Evolutionary conservation across 2,113 vertebrate genomes (phyloP).

Genomic region (Eretmodus cyanostictus): DNA sequence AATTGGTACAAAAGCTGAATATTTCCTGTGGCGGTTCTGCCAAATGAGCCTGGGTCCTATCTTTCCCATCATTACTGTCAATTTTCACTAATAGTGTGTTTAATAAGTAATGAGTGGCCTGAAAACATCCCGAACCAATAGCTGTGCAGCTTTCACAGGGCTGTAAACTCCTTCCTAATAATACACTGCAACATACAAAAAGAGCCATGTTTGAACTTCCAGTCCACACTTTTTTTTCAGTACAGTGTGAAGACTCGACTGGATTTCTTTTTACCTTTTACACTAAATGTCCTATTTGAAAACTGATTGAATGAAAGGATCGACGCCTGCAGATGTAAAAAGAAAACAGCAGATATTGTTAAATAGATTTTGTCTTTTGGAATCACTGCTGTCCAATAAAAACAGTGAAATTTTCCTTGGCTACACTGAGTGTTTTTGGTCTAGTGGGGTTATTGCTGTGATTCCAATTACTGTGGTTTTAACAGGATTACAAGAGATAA

Average conservation of each 20-base stretch:
- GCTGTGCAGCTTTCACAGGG: neutral
- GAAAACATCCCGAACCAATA: neutral
- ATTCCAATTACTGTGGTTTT: slow-evolving; percentile 51
- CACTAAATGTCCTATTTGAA: neutral
- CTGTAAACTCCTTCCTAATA: neutral
- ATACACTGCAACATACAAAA: neutral
- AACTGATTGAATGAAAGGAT: fast-evolving
- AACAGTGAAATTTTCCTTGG: neutral
- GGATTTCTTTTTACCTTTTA: neutral
- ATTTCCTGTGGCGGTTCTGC: slow-evolving; percentile 54
- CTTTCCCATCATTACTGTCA: slow-evolving; percentile 52
- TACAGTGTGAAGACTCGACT: neutral
- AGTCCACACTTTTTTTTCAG: neutral
- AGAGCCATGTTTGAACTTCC: neutral
- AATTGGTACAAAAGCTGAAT: slow-evolving; percentile 39
- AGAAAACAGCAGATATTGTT: neutral
- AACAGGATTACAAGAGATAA: slow-evolving; percentile 69
- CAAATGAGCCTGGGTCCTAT: slow-evolving; percentile 41
- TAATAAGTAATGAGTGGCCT: slow-evolving; percentile 62
- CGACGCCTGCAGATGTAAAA: neutral
- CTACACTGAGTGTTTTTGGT: neutral
- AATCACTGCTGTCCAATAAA: neutral
- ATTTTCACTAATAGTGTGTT: slow-evolving; percentile 51
- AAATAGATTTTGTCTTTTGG: neutral
- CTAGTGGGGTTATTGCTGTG: neutral